These are phyloP conservation scores for Paraplagusia blochii DNA, from an alignment of 2,113 vertebrate species.

Conservation along the genomic window DNA sequence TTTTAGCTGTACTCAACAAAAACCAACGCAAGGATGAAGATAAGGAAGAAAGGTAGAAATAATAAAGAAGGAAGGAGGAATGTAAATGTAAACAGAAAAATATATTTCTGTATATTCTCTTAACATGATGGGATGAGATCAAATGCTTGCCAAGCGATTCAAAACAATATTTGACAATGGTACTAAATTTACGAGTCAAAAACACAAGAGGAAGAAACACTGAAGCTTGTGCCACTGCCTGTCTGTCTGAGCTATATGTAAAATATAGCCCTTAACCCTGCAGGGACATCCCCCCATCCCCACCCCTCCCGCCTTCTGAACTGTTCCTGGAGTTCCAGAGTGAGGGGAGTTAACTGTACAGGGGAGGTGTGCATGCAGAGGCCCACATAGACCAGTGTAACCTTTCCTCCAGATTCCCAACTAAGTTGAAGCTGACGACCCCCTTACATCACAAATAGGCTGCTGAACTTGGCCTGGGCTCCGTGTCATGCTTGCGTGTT, in stretches of 20 bases:
- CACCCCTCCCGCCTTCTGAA: constrained; percentile 30
- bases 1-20: too few species aligned
- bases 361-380: constrained; percentile 53
- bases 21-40: too few species aligned
- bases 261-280: constrained; percentile 55
- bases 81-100: too few species aligned
- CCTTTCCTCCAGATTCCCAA: constrained; percentile 72
- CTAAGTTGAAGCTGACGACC: constrained; percentile 55
- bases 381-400: constrained; percentile 59
- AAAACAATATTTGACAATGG: too few species aligned
- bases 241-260: constrained; percentile 28
- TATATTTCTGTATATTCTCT: too few species aligned
- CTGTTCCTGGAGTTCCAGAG: constrained; percentile 45
- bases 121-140: too few species aligned
- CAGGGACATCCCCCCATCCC: constrained; percentile 23
- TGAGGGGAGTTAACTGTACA: constrained; percentile 43
- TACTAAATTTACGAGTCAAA: too few species aligned
- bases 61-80: too few species aligned
- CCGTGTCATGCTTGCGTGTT: constrained; percentile 52
- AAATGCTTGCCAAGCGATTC: too few species aligned
- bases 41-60: too few species aligned
- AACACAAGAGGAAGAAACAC: not conserved
- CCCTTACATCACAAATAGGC: constrained; percentile 67
- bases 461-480: constrained; percentile 42
- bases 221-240: constrained; percentile 8